These are phyloP conservation scores for Falco biarmicus DNA, from an alignment of 2,797 vertebrate species.

Conservation along the genomic window DNA sequence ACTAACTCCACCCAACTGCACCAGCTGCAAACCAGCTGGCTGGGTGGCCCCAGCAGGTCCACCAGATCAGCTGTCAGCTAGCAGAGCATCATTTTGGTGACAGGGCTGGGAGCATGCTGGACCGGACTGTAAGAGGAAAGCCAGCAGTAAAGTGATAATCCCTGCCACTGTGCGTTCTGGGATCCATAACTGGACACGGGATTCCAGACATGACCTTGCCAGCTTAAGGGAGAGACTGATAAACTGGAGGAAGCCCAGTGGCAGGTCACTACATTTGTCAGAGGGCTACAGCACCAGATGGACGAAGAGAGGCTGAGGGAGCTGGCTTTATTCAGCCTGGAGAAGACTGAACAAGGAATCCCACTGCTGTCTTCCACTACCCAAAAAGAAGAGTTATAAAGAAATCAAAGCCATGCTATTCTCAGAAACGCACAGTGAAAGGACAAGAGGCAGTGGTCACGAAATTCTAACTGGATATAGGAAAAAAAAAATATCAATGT, in stretches of 20 bases:
- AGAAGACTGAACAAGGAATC: not conserved
- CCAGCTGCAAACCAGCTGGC: not conserved
- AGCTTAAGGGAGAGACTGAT: not conserved
- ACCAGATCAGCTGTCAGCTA: not conserved
- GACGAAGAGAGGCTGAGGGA: not conserved
- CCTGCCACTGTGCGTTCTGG: not conserved
- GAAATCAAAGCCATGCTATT: not conserved
- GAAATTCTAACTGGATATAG: not conserved
- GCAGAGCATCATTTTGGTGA: not conserved
- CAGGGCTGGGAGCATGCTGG: rapidly evolving
- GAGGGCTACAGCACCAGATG: not conserved
- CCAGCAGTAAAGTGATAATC: not conserved
- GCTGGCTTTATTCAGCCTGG: not conserved
- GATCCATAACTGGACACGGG: not conserved
- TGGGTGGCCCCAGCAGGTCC: not conserved
- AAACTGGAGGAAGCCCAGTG: not conserved
- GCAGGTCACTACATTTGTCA: not conserved
- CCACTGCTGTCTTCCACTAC: not conserved
- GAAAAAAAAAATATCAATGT: not conserved
- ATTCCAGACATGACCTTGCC: not conserved
- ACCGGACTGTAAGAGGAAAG: not conserved
- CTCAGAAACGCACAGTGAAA: not conserved
- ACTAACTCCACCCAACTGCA: not conserved
- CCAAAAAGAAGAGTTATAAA: not conserved
- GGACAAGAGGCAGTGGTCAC: not conserved